These are phyloP conservation scores for Coregonus suidteri DNA, from an alignment of 2,797 vertebrate genomes.

Conservation along the genomic window DNA sequence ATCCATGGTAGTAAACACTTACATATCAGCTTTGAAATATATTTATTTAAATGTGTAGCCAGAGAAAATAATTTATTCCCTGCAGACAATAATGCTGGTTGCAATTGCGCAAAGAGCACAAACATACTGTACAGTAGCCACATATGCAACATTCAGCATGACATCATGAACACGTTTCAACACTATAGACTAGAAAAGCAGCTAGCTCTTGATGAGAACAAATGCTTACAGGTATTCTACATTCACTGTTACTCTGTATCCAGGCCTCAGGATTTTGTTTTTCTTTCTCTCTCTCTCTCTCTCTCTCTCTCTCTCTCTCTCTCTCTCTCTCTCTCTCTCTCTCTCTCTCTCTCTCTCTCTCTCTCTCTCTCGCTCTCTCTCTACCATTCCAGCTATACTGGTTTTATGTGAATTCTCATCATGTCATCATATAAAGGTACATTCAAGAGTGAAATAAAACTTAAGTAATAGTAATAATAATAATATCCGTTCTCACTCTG, in stretches of 20 bases:
- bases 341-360: too few species aligned
- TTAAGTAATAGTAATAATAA: background rate
- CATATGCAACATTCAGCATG: slow-evolving; percentile 33
- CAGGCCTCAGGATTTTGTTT: background rate
- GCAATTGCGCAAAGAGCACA: slow-evolving; percentile 14
- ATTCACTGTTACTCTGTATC: slow-evolving; percentile 1
- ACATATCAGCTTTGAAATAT: slow-evolving; percentile 70
- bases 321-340: too few species aligned
- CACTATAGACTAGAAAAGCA: slow-evolving; percentile 10
- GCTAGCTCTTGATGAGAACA: slow-evolving; percentile 16
- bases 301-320: too few species aligned
- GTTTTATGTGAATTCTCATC: background rate
- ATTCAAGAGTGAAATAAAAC: background rate
- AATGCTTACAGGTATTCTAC: background rate
- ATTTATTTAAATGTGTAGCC: slow-evolving; percentile 64
- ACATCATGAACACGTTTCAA: slow-evolving; percentile 17
- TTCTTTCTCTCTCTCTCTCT: background rate
- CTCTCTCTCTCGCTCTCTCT: too few species aligned
- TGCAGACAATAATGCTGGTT: slow-evolving; percentile 49
- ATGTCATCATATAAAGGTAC: too few species aligned
- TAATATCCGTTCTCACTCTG: background rate
- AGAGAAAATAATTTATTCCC: slow-evolving; percentile 50
- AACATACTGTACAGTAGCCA: slow-evolving; percentile 26
- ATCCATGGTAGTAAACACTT: slow-evolving; percentile 10
- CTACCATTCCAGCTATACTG: background rate